Conservation (phyloP, 2,888 invertebrate genomes). For the Halocaridina rubra region DNA sequence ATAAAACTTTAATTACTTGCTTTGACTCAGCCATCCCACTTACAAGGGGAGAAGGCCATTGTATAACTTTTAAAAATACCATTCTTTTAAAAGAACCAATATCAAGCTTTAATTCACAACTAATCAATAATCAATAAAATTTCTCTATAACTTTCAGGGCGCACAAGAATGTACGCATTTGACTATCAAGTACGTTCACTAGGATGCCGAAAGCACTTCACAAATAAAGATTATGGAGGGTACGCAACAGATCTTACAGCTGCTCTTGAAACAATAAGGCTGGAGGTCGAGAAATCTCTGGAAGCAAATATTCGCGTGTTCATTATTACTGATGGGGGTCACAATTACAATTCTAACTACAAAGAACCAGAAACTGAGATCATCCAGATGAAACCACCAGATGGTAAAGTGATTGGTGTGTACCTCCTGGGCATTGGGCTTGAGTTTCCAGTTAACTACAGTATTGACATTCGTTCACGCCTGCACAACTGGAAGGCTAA, state of each 20-base stretch:
- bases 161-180: constrained; percentile 20
- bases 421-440: constrained; percentile 8
- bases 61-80: too few species aligned
- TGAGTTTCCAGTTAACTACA: constrained; percentile 25
- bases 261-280: background rate
- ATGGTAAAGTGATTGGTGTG: constrained; percentile 4
- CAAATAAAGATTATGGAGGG: background rate
- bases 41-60: too few species aligned
- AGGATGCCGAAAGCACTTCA: background rate
- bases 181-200: background rate
- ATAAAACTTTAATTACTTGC: too few species aligned
- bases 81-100: too few species aligned
- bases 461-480: constrained; percentile 27
- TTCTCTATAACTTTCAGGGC: background rate
- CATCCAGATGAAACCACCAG: background rate
- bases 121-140: background rate
- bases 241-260: background rate
- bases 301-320: background rate
- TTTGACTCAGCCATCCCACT: too few species aligned
- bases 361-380: constrained; percentile 1
- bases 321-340: constrained; percentile 15
- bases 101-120: too few species aligned
- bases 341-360: background rate
- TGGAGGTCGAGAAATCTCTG: background rate
- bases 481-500: constrained; percentile 31